Evolutionary conservation across 2,113 vertebrate genomes (phyloP), one percentile per base, ranked within the genome.

Genomic region (Talpa occidentalis): DNA sequence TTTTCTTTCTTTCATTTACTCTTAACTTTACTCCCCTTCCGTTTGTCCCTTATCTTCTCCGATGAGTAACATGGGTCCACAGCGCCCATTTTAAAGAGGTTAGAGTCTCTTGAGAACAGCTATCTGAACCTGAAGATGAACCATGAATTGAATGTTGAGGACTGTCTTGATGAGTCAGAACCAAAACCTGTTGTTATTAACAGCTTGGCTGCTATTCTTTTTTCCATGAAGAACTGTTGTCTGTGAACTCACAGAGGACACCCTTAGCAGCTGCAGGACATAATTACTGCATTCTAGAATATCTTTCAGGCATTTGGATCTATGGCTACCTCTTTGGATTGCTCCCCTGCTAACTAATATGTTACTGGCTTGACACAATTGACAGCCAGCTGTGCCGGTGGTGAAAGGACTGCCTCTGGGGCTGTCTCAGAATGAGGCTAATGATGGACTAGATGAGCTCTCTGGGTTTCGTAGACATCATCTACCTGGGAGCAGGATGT

Each of bases 301-400:
- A 97, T 98, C 98, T 98, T 98, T 98, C 95, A 98, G 98, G 98
- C 98, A 96, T 98, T 98, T 98, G 98, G 98, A 97, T 98, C 97
- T 97, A 93, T 95, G 98, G 97, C 97, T 98, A 96, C 97, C 94
- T 98, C 97, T 97, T 98, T 97, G 97, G 98, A 97, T 97, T 96
- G 96, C 97, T 98, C 98, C 98, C 98, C 84, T 98, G 98, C 97
- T 98, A 98, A 98, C 97, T 96, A 97, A 97, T 97, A 94, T 1
- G 90, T 98, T 98, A 87, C 97, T 96, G 97, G 98, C 96, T 96
- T 98, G 97, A 98, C 98, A 98, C 97, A 97, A 95, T 91, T 98
- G 98, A 98, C 98, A 98, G 98, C 97, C 84, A 96, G 96, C 96
- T 97, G 97, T 93, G 98, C 98, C 95, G 74, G 97, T 98, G 98